phyloP scores from a whole-genome alignment of 2,888 invertebrate genomes.

The Therioaphis trifolii region DNA sequence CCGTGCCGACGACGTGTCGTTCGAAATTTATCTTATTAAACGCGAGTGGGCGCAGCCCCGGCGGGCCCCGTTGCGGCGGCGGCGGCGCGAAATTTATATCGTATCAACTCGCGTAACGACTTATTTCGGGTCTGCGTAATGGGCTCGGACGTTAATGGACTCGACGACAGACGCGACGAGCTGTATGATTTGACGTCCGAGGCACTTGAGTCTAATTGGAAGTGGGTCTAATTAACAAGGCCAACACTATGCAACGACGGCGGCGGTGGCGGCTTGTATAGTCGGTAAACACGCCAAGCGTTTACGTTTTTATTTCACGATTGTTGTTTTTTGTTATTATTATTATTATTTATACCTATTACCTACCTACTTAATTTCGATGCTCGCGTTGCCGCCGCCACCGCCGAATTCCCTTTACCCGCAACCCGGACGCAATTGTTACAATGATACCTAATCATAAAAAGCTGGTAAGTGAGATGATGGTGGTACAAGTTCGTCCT shows the following conservation, averaged over 20 bases:
- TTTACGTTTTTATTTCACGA: neutral
- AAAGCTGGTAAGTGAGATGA: too few species aligned
- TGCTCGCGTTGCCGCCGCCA: neutral
- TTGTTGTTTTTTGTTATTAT: neutral
- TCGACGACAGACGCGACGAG: conserved; percentile 49
- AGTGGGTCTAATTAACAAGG: conserved; percentile 56
- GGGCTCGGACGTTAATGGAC: conserved; percentile 53
- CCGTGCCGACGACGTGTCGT: neutral
- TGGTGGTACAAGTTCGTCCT: too few species aligned
- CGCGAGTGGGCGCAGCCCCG: too few species aligned
- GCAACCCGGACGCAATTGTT: too few species aligned
- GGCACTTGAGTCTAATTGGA: conserved; percentile 58
- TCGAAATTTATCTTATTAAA: conserved; percentile 28
- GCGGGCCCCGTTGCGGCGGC: neutral
- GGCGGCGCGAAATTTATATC: conserved; percentile 21
- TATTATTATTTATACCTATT: neutral
- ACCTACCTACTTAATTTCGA: neutral
- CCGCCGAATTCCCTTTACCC: too few species aligned
- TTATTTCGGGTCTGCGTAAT: conserved; percentile 50
- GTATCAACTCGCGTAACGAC: conserved; percentile 42
- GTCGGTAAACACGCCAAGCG: conserved; percentile 10
- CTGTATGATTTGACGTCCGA: conserved; percentile 55
- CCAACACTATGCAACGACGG: neutral
- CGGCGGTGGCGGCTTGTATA: neutral
- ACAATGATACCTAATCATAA: too few species aligned